Conservation (phyloP, 2,113 vertebrate species). For the human region DNA sequence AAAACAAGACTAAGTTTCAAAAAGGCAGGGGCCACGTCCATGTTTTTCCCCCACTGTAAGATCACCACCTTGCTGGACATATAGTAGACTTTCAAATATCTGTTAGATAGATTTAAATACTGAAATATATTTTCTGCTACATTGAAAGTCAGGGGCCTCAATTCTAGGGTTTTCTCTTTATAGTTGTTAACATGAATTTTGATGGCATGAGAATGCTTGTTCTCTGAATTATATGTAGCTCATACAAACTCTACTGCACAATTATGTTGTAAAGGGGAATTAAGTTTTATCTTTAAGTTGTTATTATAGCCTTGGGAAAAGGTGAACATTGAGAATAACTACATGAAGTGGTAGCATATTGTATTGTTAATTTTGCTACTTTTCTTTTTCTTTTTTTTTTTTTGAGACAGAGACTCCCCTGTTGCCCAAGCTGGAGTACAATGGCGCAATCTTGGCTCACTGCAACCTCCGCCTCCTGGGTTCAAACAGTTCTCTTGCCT, state of each 20-base stretch:
- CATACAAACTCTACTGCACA: constrained; percentile 71
- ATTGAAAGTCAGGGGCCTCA: constrained; percentile 38
- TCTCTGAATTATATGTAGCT: constrained; percentile 74
- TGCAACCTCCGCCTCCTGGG: too few relatives aligned
- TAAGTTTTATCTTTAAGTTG: constrained; percentile 71
- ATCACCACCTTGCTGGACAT: background rate
- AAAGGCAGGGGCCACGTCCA: background rate
- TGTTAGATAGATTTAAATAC: constrained; percentile 11
- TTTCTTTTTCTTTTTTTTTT: background rate
- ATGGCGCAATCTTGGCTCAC: too few relatives aligned
- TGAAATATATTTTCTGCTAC: constrained; percentile 18
- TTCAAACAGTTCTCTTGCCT: too few relatives aligned
- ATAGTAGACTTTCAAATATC: background rate
- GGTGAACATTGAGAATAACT: constrained; percentile 51
- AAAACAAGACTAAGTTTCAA: background rate
- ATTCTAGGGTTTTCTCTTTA: constrained; percentile 55
- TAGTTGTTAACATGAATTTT: constrained; percentile 71
- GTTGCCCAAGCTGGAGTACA: too few relatives aligned
- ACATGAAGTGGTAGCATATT: constrained; percentile 16
- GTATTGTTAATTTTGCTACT: constrained; percentile 40
- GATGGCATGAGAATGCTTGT: constrained; percentile 70
- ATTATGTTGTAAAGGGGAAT: constrained; percentile 74
- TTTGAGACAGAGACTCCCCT: too few relatives aligned
- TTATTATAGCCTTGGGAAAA: constrained; percentile 68
- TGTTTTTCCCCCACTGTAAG: background rate